Evolutionary conservation across 23 tunicate genomes (phyloP), one percentile per base, ranked within the genome.

Genomic region (Halocynthia aurantium): DNA sequence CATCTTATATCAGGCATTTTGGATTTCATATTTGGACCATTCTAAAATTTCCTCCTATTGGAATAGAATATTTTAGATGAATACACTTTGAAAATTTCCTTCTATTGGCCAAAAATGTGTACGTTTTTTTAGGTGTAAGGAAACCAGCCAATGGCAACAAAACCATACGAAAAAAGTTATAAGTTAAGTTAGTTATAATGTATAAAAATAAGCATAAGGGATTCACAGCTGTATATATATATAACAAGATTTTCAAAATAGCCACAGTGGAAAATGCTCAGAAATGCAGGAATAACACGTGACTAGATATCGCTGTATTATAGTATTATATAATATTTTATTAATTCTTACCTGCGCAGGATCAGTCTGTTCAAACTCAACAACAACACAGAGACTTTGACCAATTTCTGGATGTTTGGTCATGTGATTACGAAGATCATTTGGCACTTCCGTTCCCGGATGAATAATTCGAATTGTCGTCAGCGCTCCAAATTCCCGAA

Each of bases 381-480:
- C 84, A 51, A 96, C 96, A 52, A 92, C 96, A 70, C 99, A 96
- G 6, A 82, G 71, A 11, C 62, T 81, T 6, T 77, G 73, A 7
- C 99, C 99, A 52, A 96, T 76, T 66, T 96, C 99, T 20, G 99
- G 99, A 60, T 96, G 99, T 77, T 96, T 96, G 52, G 89, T 82
- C 53, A 80, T 81, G 76, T 96, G 99, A 72, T 96, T 96, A 12
- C 96, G 88, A 7, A 96, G 78, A 76, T 96, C 96, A 0, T 61
- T 67, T 7, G 99, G 99, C 7, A 96, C 87, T 68, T 96, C 96
- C 15, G 63, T 82, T 22, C 82, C 85, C 1, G 96, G 88, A 55
- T 81, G 82, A 40, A 96, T 84, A 51, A 89, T 85, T 10, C 96
- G 91, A 20, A 96, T 86, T 4, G 99, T 96, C 57, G 96, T 85